Base-by-base conservation (phyloP, 1,140 invertebrate genomes). In the Manduca sexta region DNA sequence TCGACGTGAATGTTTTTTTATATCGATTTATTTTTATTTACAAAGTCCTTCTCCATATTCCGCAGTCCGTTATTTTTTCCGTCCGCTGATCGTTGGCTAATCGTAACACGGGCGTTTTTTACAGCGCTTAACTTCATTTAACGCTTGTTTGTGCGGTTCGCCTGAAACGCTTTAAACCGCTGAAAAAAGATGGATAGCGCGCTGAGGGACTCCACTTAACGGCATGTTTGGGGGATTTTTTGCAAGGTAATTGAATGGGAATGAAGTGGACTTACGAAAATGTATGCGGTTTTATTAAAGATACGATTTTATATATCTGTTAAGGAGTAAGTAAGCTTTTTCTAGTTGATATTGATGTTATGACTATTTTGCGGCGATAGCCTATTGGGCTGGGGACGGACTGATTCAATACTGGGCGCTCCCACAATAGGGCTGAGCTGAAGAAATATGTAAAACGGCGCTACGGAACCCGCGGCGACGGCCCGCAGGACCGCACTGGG, bases 371-470 rank as follows among this genome's bases (percentile, higher is more conserved):
- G n/a, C n/a, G n/a, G n/a, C n/a, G n/a, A n/a, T n/a, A n/a, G n/a
- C n/a, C n/a, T n/a, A n/a, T n/a, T n/a, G n/a, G n/a, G n/a, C n/a
- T n/a, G n/a, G n/a, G n/a, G n/a, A n/a, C n/a, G n/a, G n/a, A n/a
- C 54, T 71, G 67, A 74, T 77, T 74, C 71, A 72, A 67, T 69
- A 64, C 59, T 52, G 55, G 60, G 63, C 49, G 49, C 53, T 45
- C 51, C 49, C 53, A 73, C 73, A 74, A 73, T 74, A 67, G 68
- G 63, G 68, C 59, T 53, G 54, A 55, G 52, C 67, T 62, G 60
- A 75, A 80, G 76, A 74, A 78, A 80, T 78, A 76, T 76, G 72
- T 77, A 80, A 77, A 78, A 74, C 68, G 60, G 54, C 34, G 50
- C 49, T 61, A 54, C 57, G 66, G 52, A 67, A 61, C 67, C 60